Evolutionary conservation across 2,888 invertebrate genomes (phyloP), one percentile per base, ranked within the genome.

Genomic region (Nezara viridula): DNA sequence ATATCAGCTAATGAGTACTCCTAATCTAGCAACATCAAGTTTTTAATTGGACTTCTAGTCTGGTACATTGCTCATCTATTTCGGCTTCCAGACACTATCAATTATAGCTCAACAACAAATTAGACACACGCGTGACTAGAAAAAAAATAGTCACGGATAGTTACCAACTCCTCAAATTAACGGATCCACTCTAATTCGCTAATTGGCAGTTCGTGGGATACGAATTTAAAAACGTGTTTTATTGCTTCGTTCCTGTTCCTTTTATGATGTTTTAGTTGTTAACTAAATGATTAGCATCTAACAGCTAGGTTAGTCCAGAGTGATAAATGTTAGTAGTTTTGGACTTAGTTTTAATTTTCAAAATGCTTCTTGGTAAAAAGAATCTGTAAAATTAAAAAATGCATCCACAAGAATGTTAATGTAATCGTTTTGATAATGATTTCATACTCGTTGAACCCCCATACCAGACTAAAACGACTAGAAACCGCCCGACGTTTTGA

Each of bases 201-300:
- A 73, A 73, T 73, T 73, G 66, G 66, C 66, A 73, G 66, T 12
- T 73, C 66, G 66, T 73, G 66, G 66, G 66, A 73, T 73, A 73
- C 66, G 27, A 73, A 73, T 73, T 73, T 73, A 73, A 73, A 73
- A 73, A 73, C 66, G 66, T 73, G 66, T 73, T 73, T 73, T 73
- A 73, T 73, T 73, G 37, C 66, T 73, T 37, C 66, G 19, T 37
- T 73, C 66, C 37, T 73, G 37, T 73, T 73, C 66, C 37, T 73
- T 73, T 73, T 73, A 73, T 19, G 66, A 73, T 73, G 66, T 73
- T 73, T 73, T 73, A 7, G 66, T 73, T 73, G 66, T 73, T 73
- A 73, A 37, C 37, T 73, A 27, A 73, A 73, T 73, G 66, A 73
- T 73, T 73, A 73, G 32, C 19, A 73, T 73, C 66, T 66, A 73